Conservation (phyloP, 2,888 invertebrate species). For the Cactoblastis cactorum region DNA sequence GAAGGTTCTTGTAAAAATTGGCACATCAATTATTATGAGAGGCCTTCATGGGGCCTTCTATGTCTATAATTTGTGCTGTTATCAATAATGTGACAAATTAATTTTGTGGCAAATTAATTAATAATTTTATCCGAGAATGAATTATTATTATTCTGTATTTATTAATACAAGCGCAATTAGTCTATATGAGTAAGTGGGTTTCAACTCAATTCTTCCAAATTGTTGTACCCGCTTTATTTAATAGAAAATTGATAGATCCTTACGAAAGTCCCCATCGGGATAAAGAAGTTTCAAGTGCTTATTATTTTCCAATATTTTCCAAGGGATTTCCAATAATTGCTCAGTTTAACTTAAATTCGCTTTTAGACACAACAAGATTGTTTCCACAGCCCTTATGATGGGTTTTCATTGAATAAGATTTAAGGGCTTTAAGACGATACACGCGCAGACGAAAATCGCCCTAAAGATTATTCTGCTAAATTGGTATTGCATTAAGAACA, state of each 20-base stretch:
- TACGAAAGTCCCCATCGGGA: not conserved
- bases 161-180: too few species aligned
- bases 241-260: conserved; percentile 4
- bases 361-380: conserved; percentile 1
- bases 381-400: not conserved
- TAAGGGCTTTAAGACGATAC: not conserved
- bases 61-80: too few species aligned
- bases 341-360: not conserved
- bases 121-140: too few species aligned
- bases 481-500: not conserved
- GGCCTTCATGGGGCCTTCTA: too few species aligned
- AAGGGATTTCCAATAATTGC: not conserved
- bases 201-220: too few species aligned
- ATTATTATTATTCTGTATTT: too few species aligned
- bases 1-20: too few species aligned
- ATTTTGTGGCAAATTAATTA: too few species aligned
- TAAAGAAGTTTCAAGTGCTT: not conserved
- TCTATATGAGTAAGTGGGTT: too few species aligned
- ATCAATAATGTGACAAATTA: too few species aligned
- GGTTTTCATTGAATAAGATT: not conserved
- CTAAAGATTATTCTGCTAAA: not conserved
- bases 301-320: conserved; percentile 3
- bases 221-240: not conserved
- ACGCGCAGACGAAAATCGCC: not conserved
- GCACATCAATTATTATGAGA: too few species aligned